Percentiles rank a stretch among this genome's conserved stretches.
These are phyloP conservation scores for Aphyosemion australe DNA, from an alignment of 2,113 vertebrate species.

Conservation along the genomic window DNA sequence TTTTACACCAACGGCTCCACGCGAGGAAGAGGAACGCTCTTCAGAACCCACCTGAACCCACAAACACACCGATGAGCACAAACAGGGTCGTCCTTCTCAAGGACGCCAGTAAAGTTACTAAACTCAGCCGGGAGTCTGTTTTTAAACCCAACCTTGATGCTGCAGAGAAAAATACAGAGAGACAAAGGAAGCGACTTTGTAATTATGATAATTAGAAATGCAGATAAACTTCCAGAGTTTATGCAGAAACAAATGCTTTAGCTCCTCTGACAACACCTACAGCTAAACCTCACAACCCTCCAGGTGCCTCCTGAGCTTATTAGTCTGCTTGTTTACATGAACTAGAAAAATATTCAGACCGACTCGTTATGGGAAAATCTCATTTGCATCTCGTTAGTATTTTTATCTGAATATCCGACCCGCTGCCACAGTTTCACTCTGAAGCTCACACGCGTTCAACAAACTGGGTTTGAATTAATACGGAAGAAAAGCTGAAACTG, in stretches of 20 bases:
- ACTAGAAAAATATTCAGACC: slow-evolving; percentile 11
- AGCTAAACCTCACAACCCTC: slow-evolving; percentile 30
- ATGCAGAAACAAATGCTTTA: neutral
- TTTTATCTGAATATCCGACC: slow-evolving; percentile 17
- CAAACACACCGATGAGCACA: too few relatives aligned
- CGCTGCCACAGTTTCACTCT: slow-evolving; percentile 15
- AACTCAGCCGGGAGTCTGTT: too few relatives aligned
- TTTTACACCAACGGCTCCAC: too few relatives aligned
- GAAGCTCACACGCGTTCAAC: slow-evolving; percentile 6
- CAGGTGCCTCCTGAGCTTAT: slow-evolving; percentile 17
- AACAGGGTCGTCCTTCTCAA: neutral
- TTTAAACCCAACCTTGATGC: slow-evolving; percentile 9
- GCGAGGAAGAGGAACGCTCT: too few relatives aligned
- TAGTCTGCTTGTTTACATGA: slow-evolving; percentile 26
- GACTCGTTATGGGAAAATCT: neutral
- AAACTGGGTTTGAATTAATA: neutral
- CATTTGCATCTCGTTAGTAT: slow-evolving; percentile 42
- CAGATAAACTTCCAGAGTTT: slow-evolving; percentile 2
- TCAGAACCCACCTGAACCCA: too few relatives aligned
- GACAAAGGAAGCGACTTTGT: neutral
- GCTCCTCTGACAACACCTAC: neutral
- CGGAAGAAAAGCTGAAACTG: neutral
- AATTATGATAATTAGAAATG: neutral
- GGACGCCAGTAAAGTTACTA: too few relatives aligned
- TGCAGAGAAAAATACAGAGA: neutral